Conservation (phyloP, 1,140 invertebrate genomes). For the Drosophila repletoides region DNA sequence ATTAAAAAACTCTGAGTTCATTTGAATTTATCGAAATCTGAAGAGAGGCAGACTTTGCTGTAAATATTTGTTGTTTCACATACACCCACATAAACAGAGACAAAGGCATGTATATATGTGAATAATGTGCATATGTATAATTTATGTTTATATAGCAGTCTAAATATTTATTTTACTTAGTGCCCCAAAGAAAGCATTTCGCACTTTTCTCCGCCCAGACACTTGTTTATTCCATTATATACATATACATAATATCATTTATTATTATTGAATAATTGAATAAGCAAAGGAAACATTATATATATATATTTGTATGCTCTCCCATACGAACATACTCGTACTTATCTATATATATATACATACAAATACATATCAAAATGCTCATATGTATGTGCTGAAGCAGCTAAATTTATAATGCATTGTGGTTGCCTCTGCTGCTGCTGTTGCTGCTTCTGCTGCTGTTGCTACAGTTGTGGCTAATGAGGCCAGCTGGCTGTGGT, state of each 20-base stretch:
- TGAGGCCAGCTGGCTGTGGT: constrained; percentile 52
- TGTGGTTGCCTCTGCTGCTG: constrained; percentile 43
- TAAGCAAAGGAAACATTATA: constrained; percentile 33
- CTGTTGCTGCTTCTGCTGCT: constrained; percentile 15
- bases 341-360: not conserved
- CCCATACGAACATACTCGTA: too few relatives aligned
- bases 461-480: constrained; percentile 56
- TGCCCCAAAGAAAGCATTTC: constrained; percentile 44
- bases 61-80: constrained; percentile 7
- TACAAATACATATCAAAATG: constrained; percentile 24
- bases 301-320: not conserved
- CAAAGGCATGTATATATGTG: not conserved
- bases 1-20: too few relatives aligned
- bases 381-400: constrained; percentile 21
- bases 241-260: constrained; percentile 45
- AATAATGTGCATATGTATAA: not conserved
- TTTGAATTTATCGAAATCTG: not conserved
- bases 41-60: not conserved
- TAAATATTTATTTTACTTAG: constrained; percentile 38
- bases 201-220: constrained; percentile 43
- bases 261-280: constrained; percentile 74
- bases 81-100: not conserved
- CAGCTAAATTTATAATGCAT: constrained; percentile 73
- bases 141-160: constrained; percentile 5
- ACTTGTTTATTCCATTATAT: constrained; percentile 44